A percentile compares a stretch with the other conserved stretches of the same genome.
phyloP scores from a whole-genome alignment of 2,797 vertebrate genomes.

The Ambastaia sidthimunki region DNA sequence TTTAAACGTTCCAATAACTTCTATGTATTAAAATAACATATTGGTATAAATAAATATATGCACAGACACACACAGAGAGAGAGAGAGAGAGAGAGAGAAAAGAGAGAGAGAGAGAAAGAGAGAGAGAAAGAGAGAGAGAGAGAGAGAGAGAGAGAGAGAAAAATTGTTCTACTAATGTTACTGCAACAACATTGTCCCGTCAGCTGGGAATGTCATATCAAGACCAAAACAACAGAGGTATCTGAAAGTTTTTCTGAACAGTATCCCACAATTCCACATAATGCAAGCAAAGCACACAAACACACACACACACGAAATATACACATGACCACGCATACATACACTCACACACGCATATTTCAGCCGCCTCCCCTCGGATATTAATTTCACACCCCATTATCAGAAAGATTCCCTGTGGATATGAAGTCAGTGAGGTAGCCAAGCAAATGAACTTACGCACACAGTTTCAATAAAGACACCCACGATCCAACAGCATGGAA shows the following conservation, averaged over 20 bases:
- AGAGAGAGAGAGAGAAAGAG: too few species aligned
- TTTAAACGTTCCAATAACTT: too few species aligned
- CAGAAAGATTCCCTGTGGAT: constrained; percentile 83
- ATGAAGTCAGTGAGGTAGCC: constrained; percentile 78
- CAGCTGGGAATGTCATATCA: background rate
- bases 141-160: too few species aligned
- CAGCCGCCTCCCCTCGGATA: constrained; percentile 73
- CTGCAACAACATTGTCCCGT: too few species aligned
- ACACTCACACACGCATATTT: constrained; percentile 50
- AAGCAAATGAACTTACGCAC: constrained; percentile 66
- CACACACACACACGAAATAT: constrained; percentile 13
- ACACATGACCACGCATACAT: constrained; percentile 30
- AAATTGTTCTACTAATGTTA: too few species aligned
- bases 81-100: too few species aligned
- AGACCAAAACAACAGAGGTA: background rate
- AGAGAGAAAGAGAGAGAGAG: too few species aligned
- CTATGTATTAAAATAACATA: too few species aligned
- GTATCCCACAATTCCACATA: constrained; percentile 1
- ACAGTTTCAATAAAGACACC: constrained; percentile 64
- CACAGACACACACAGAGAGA: too few species aligned
- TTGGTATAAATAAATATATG: too few species aligned
- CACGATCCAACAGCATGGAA: constrained; percentile 55
- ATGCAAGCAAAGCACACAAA: background rate
- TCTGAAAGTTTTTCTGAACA: background rate
- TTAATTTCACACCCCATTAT: constrained; percentile 91